Percentiles rank a stretch among this genome's conserved stretches.
phyloP scores from a whole-genome alignment of 2,797 vertebrate genomes.

The Sebastes miniatus region DNA sequence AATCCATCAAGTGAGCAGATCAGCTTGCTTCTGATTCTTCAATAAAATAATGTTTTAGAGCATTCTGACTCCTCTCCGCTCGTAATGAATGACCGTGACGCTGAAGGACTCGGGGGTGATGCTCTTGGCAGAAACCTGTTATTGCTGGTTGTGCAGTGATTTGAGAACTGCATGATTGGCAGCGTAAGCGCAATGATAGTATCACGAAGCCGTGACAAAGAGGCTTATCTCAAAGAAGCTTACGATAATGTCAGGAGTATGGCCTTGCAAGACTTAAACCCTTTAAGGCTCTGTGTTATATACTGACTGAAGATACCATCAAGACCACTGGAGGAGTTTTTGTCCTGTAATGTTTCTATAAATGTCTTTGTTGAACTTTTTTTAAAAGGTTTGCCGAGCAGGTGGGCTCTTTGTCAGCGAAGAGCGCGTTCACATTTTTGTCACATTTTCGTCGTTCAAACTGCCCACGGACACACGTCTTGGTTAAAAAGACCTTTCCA shows the following conservation, averaged over 20 bases:
- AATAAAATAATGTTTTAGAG: neutral
- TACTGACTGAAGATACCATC: slow-evolving; percentile 19
- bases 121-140: slow-evolving; percentile 35
- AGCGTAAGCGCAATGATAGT: slow-evolving; percentile 55
- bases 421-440: neutral
- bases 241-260: slow-evolving; percentile 50
- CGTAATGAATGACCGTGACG: neutral
- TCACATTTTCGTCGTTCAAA: neutral
- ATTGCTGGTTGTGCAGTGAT: slow-evolving; percentile 20
- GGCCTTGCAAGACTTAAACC: slow-evolving; percentile 33
- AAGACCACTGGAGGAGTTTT: neutral
- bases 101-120: slow-evolving; percentile 10
- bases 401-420: neutral
- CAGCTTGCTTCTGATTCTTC: neutral
- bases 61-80: neutral
- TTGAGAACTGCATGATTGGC: slow-evolving; percentile 27
- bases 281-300: slow-evolving; percentile 6
- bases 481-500: neutral
- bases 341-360: neutral
- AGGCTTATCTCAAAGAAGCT: slow-evolving; percentile 66
- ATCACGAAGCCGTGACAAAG: slow-evolving; percentile 61
- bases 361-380: slow-evolving; percentile 17
- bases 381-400: neutral
- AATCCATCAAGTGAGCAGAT: neutral
- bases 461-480: neutral